Conservation (phyloP, 2,888 invertebrate species). For the Dendrolimus houi region DNA sequence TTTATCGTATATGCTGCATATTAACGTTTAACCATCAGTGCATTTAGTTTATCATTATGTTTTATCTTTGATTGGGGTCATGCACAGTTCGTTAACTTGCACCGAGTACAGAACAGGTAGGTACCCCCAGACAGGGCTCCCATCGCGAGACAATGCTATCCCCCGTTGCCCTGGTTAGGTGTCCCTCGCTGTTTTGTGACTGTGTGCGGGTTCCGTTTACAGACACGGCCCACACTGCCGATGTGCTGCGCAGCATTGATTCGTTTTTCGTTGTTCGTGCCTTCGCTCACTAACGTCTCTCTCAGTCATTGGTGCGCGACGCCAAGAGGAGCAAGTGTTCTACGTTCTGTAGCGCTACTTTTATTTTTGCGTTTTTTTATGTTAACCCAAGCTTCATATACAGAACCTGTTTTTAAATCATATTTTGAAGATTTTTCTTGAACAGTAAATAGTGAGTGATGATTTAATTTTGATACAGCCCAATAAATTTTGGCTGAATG, state of each 20-base stretch:
- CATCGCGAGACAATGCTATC: constrained; percentile 37
- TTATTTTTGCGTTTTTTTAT: constrained; percentile 61
- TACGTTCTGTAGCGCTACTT: constrained; percentile 38
- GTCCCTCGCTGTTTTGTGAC: constrained; percentile 19
- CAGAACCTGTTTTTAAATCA: constrained; percentile 50
- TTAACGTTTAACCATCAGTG: too few species aligned
- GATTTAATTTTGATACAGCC: constrained; percentile 10
- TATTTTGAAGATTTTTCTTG: constrained; percentile 28
- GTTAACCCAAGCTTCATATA: constrained; percentile 40
- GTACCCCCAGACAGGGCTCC: constrained; percentile 31
- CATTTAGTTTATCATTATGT: too few species aligned
- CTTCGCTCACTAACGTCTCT: constrained; percentile 40
- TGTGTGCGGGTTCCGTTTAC: constrained; percentile 35
- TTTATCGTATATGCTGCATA: too few species aligned
- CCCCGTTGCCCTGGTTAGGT: constrained; percentile 23
- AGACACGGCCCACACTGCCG: constrained; percentile 41
- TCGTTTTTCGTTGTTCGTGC: constrained; percentile 62
- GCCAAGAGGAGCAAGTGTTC: constrained; percentile 60
- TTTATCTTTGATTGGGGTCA: constrained; percentile 21
- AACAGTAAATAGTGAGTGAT: constrained; percentile 27
- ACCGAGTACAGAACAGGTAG: constrained; percentile 33
- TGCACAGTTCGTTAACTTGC: constrained; percentile 41
- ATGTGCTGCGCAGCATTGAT: constrained; percentile 64
- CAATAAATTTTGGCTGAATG: constrained; percentile 43
- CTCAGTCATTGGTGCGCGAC: constrained; percentile 74